Evolutionary conservation across 1,140 invertebrate species (phyloP).

Genomic region (Melanaphis sacchari): DNA sequence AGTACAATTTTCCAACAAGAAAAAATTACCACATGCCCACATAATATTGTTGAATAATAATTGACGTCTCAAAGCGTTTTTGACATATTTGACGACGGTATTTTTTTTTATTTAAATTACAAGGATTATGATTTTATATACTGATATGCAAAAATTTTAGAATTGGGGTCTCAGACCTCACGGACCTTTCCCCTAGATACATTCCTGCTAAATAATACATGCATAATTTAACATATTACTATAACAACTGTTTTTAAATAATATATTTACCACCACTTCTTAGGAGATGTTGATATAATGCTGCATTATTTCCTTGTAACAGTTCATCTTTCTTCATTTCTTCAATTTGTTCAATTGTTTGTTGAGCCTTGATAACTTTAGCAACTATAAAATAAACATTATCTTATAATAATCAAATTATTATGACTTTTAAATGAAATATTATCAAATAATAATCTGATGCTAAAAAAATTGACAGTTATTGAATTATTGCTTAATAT

Average conservation of each 20-base stretch:
- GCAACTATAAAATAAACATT: neutral
- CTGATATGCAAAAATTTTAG: no score
- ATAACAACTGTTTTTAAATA: neutral
- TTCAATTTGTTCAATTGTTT: slow-evolving; percentile 61
- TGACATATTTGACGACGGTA: no score
- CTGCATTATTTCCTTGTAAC: slow-evolving; percentile 52
- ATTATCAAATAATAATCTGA: slow-evolving; percentile 12
- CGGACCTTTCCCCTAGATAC: no score
- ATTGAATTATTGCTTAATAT: neutral
- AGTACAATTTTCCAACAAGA: no score
- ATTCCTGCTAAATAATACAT: no score
- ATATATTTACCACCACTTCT: slow-evolving; percentile 44
- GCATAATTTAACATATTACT: neutral
- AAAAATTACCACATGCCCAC: no score
- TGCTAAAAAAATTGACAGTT: slow-evolving; percentile 22
- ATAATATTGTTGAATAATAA: no score
- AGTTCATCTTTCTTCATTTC: slow-evolving; percentile 60
- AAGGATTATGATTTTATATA: no score
- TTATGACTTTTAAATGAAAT: neutral
- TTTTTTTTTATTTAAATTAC: no score
- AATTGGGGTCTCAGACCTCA: no score
- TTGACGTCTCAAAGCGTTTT: no score
- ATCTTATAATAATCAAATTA: neutral
- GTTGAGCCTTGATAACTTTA: slow-evolving; percentile 60
- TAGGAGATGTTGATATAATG: slow-evolving; percentile 54